Evolutionary conservation across 2,888 invertebrate genomes (phyloP).

Genomic region (Perizoma affinitatum): DNA sequence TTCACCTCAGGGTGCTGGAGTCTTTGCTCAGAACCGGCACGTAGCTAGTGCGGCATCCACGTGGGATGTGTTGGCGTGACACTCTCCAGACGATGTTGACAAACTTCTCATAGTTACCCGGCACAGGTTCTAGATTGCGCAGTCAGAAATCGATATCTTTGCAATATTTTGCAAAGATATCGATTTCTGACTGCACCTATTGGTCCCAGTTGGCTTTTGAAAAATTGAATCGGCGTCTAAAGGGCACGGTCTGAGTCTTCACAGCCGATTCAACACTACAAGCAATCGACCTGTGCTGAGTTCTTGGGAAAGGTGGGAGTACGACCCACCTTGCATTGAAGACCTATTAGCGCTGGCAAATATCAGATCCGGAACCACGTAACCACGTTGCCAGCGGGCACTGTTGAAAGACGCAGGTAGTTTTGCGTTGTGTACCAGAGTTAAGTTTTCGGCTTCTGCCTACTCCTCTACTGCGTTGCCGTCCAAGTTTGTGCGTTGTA

Average conservation of each 20-base stretch:
- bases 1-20: neutral
- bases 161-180: too few relatives aligned
- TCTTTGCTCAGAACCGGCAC: neutral
- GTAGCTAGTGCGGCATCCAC: neutral
- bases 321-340: neutral
- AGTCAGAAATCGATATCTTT: neutral
- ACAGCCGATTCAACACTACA: neutral
- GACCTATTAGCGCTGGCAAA: slow-evolving; percentile 10
- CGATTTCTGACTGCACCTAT: too few relatives aligned
- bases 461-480: slow-evolving; percentile 2
- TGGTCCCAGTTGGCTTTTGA: slow-evolving; percentile 6
- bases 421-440: slow-evolving; percentile 6
- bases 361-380: neutral
- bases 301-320: neutral
- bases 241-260: slow-evolving; percentile 1
- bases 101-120: slow-evolving; percentile 3
- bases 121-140: too few relatives aligned
- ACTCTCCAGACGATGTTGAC: neutral
- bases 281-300: slow-evolving; percentile 13
- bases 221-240: slow-evolving; percentile 20
- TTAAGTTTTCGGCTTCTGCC: neutral
- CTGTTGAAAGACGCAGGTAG: slow-evolving; percentile 19
- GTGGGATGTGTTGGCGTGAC: neutral
- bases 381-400: slow-evolving; percentile 6
- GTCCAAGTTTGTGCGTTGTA: neutral